Percentiles rank a stretch among this genome's conserved stretches.
phyloP scores from a whole-genome alignment of 2,113 vertebrate species.

The Agapornis roseicollis region DNA sequence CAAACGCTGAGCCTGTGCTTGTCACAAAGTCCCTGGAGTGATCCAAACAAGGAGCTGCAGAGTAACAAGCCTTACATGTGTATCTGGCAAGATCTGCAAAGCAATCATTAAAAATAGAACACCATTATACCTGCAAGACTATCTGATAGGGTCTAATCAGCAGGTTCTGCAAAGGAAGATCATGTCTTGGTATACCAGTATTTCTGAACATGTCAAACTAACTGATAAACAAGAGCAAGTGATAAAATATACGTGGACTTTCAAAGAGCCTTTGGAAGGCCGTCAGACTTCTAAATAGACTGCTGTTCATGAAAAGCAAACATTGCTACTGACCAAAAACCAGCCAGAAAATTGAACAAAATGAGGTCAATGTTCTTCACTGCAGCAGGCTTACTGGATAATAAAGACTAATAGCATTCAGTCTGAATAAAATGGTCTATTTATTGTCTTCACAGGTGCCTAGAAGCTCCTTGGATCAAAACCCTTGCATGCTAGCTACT shows the following conservation, averaged over 20 bases:
- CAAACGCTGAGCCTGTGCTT: neutral
- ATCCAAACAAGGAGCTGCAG: neutral
- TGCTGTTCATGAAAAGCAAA: neutral
- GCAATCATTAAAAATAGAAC: conserved; percentile 55
- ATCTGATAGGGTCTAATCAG: conserved; percentile 42
- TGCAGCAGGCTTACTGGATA: neutral
- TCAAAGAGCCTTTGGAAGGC: neutral
- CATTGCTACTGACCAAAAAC: neutral
- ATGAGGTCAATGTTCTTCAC: neutral
- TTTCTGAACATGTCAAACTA: conserved; percentile 28
- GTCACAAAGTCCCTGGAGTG: neutral
- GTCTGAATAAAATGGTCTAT: neutral
- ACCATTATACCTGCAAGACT: conserved; percentile 2
- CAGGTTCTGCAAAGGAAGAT: conserved; percentile 40
- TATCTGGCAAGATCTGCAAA: conserved; percentile 22
- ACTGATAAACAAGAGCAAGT: conserved; percentile 9
- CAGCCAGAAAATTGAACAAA: neutral
- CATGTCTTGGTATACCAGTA: neutral
- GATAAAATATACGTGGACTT: neutral
- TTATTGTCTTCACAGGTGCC: neutral
- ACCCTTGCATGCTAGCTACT: neutral
- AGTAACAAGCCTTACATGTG: conserved; percentile 5
- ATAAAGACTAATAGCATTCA: neutral
- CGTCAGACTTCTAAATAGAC: neutral
- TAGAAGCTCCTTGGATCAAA: neutral